Evolutionary conservation across 1,140 invertebrate genomes (phyloP), one percentile per base, ranked within the genome.

Genomic region (Achatina immaculata): DNA sequence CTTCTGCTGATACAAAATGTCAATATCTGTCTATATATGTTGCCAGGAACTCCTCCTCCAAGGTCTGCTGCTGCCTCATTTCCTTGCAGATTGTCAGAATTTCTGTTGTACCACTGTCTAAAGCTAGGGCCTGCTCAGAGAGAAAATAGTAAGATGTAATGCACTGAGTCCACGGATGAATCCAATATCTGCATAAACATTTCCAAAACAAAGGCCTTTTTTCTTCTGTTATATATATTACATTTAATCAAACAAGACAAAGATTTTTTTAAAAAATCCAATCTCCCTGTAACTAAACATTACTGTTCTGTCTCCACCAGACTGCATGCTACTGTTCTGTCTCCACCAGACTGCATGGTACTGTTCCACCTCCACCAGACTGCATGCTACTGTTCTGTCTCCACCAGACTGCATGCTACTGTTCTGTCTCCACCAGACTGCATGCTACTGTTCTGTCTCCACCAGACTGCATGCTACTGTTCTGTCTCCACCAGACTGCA

Each of bases 21-120:
- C 62, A 76, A 38, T 58, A 89, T 80, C 85, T 83, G 24, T 86
- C 84, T 1, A 87, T 66, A 78, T 88, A 89, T n/a, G 78, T 85
- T 36, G 80, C 84, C 4, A 89, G 72, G 73, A 87, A 88, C 21
- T 89, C 88, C 7, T 74, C 71, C 66, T 89, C 88, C 16, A 89
- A 77, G 24, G 86, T 83, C 51, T 88, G 85, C 43, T 83, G 85
- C 73, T 85, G 79, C n/a, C 85, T 58, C 38, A 86, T 82, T 2
- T 79, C 80, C 34, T 85, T 81, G 36, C 83, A 76, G 45, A 89
- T 79, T 6, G 84, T 85, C 40, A 88, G 85, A n/a, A 88, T 80
- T 74, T 89, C 85, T 73, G 75, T 84, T 19, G 65, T 42, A 6
- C 86, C 88, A 69, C 82, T 79, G 36, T 84, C 83, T 11, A 83